These are phyloP conservation scores for Gonatopus flavifemur DNA, from an alignment of 1,140 invertebrate species.

Conservation along the genomic window DNA sequence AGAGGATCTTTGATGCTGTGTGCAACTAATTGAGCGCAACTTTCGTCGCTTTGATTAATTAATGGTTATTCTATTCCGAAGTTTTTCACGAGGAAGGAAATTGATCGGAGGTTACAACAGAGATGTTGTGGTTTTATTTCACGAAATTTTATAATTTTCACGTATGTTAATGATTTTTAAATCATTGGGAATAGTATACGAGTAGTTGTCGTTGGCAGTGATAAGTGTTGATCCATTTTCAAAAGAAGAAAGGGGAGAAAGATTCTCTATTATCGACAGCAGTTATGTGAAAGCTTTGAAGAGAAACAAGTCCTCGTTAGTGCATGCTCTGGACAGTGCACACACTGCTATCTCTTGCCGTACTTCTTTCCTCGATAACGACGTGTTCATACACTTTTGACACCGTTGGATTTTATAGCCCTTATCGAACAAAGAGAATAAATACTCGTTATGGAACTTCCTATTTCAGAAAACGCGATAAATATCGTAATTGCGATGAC, in stretches of 20 bases:
- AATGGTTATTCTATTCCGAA: too few species aligned
- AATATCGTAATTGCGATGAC: neutral
- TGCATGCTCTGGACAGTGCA: neutral
- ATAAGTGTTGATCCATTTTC: slow-evolving; percentile 15
- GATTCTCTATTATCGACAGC: neutral
- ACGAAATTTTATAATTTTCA: too few species aligned
- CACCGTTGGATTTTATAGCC: slow-evolving; percentile 2
- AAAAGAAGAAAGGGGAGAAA: neutral
- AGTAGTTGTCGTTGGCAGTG: slow-evolving; percentile 1
- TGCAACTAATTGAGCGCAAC: too few species aligned
- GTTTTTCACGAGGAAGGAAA: too few species aligned
- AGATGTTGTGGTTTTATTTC: too few species aligned
- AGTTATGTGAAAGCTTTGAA: neutral
- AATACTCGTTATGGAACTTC: slow-evolving; percentile 1
- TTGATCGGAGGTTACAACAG: too few species aligned
- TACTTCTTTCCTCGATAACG: neutral
- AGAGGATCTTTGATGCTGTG: too few species aligned
- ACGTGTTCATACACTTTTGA: slow-evolving; percentile 1
- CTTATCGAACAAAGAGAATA: neutral
- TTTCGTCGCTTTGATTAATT: too few species aligned
- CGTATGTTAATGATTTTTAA: too few species aligned
- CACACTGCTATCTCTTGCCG: neutral
- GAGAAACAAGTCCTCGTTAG: neutral
- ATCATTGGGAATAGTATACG: too few species aligned
- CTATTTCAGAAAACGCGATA: neutral